These are phyloP conservation scores for Xiphophorus birchmanni DNA, from an alignment of 2,797 vertebrate species.

Conservation along the genomic window DNA sequence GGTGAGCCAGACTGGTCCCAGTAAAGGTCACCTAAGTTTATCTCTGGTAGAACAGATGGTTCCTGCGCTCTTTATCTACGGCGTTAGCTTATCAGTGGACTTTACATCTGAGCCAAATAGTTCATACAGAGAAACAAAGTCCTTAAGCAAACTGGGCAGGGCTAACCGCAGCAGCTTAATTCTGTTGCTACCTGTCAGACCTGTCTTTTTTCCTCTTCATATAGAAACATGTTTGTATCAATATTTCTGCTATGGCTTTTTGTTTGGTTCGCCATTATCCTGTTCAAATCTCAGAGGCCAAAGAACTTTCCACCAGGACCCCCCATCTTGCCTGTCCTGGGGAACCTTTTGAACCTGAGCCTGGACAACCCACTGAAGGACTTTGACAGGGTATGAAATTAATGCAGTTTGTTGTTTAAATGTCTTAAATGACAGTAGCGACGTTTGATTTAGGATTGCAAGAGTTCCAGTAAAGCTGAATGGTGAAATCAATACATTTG, in stretches of 20 bases:
- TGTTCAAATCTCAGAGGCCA: constrained; percentile 44
- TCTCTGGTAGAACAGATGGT: not conserved
- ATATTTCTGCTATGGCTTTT: constrained; percentile 46
- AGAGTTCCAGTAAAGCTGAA: not conserved
- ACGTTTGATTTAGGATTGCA: not conserved
- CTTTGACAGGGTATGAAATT: constrained; percentile 59
- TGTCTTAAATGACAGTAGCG: not conserved
- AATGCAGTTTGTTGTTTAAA: not conserved
- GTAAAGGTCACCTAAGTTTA: not conserved
- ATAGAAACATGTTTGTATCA: constrained; percentile 45
- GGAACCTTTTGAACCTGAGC: constrained; percentile 58
- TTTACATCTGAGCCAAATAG: not conserved
- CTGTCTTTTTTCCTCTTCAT: not conserved
- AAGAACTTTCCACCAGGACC: constrained; percentile 73
- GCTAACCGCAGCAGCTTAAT: not conserved
- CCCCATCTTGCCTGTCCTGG: constrained; percentile 43
- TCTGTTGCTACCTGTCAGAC: not conserved
- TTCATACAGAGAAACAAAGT: not conserved
- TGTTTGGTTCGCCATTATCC: constrained; percentile 35
- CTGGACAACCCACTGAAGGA: constrained; percentile 62
- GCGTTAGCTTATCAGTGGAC: not conserved
- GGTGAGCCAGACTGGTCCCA: not conserved
- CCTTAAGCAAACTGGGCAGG: not conserved
- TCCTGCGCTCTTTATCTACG: not conserved
- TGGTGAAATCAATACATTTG: not conserved